Percentiles rank a stretch among this genome's conserved stretches.
phyloP scores from a whole-genome alignment of 2,888 invertebrate genomes.

The Drosophila mimetica region DNA sequence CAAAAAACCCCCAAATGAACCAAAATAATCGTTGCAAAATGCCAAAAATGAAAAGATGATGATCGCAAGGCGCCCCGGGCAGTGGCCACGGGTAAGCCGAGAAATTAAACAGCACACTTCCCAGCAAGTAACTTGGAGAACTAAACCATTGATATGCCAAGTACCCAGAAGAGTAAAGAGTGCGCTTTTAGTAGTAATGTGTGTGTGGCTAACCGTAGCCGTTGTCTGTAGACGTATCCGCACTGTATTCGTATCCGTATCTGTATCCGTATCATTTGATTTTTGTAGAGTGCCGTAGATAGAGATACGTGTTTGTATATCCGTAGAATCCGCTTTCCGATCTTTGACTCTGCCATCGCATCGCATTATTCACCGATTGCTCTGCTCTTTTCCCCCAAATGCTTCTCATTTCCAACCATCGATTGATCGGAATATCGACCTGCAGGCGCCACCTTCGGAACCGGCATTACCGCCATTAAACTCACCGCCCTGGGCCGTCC shows the following conservation, averaged over 20 bases:
- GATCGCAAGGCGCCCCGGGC: slow-evolving; percentile 78
- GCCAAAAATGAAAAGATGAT: slow-evolving; percentile 61
- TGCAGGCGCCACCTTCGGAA: slow-evolving; percentile 94
- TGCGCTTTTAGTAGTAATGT: too few species aligned
- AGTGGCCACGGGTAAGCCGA: slow-evolving; percentile 77
- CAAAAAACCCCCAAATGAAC: slow-evolving; percentile 11
- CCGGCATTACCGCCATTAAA: slow-evolving; percentile 98
- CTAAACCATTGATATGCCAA: neutral
- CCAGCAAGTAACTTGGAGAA: slow-evolving; percentile 11
- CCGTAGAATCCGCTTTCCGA: slow-evolving; percentile 8
- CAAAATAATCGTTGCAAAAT: slow-evolving; percentile 2
- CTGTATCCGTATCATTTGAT: slow-evolving; percentile 6
- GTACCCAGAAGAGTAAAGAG: neutral
- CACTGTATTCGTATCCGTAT: neutral
- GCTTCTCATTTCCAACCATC: slow-evolving; percentile 60
- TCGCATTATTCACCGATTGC: slow-evolving; percentile 29
- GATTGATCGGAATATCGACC: slow-evolving; percentile 23
- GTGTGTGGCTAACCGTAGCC: neutral
- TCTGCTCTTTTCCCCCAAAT: slow-evolving; percentile 44
- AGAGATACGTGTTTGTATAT: neutral
- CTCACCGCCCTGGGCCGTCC: slow-evolving; percentile 98
- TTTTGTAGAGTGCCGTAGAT: slow-evolving; percentile 1
- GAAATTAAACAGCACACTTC: neutral
- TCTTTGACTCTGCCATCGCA: slow-evolving; percentile 6
- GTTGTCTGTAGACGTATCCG: slow-evolving; percentile 1